A percentile compares a stretch with the other conserved stretches of the same genome.
Conservation (phyloP, 2,888 invertebrate species). For the Dryococelus australis region DNA sequence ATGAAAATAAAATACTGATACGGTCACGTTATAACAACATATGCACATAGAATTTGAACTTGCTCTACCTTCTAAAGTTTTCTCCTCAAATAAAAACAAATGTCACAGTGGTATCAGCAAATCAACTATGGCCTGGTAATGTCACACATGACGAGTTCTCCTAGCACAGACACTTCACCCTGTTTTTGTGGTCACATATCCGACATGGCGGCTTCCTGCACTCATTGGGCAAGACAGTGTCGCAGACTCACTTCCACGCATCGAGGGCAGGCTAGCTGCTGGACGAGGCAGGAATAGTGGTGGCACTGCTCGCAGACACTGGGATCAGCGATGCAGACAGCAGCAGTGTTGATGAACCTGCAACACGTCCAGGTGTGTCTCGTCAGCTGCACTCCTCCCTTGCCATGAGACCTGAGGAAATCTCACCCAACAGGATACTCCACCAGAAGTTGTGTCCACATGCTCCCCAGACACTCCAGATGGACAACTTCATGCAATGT, state of each 20-base stretch:
- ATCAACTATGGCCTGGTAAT: background rate
- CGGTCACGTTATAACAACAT: background rate
- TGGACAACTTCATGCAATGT: too few species aligned
- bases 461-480: too few species aligned
- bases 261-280: constrained; percentile 45
- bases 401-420: too few species aligned
- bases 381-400: too few species aligned
- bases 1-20: background rate
- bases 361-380: background rate
- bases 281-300: constrained; percentile 47
- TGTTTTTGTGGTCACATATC: background rate
- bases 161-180: background rate
- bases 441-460: too few species aligned
- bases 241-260: background rate
- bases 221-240: background rate
- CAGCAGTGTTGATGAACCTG: constrained; percentile 41
- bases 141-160: background rate
- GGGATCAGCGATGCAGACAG: constrained; percentile 33
- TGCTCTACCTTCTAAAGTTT: background rate
- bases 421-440: too few species aligned
- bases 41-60: background rate
- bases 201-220: background rate
- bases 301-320: constrained; percentile 35
- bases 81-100: background rate
- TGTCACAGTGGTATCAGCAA: background rate